Evolutionary conservation across 2,797 vertebrate species (phyloP), one percentile per base, ranked within the genome.

Genomic region (Cygnus olor): DNA sequence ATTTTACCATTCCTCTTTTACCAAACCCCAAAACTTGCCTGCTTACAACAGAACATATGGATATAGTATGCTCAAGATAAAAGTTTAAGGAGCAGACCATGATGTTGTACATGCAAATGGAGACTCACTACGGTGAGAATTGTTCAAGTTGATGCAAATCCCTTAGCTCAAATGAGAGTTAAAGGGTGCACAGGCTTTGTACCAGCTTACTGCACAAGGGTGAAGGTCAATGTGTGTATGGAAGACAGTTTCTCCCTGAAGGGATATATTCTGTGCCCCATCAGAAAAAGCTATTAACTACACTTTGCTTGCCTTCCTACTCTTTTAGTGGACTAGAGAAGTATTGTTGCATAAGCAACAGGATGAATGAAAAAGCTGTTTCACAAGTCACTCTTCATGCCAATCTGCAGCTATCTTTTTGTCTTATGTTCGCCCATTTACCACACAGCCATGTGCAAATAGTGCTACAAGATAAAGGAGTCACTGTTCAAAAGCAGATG

Each of bases 251-350:
- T 84, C 73, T 88, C 91, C 63, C 64, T 77, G 28, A 82, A 87
- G 42, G 10, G 28, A 57, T 57, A 38, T 32, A 57, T 60, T 53
- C 60, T 71, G 44, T 30, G 27, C 45, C 28, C 30, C 81, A 87
- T 42, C 38, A 88, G 74, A 86, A 94, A 84, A 96, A 93, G 16
- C 30, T 60, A 84, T 84, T 89, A 89, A 63, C 54, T 83, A 93
- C 51, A 77, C 15, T 74, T 60, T 21, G 12, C 4, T 66, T 69
- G 44, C 27, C 72, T 78, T 85, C 61, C 60, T 73, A 13, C 32
- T 76, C 38, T 76, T 82, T 20, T 28, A 54, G 42, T 27, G 9
- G 51, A 69, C 56, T 60, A 66, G 28, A 68, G 63, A 85, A 88
- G 5, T 60, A 47, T 17, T 42, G 36, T 21, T 91, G 40, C 28